phyloP scores from a whole-genome alignment of 2,888 invertebrate species.

The Amphipyra tragopoginis region DNA sequence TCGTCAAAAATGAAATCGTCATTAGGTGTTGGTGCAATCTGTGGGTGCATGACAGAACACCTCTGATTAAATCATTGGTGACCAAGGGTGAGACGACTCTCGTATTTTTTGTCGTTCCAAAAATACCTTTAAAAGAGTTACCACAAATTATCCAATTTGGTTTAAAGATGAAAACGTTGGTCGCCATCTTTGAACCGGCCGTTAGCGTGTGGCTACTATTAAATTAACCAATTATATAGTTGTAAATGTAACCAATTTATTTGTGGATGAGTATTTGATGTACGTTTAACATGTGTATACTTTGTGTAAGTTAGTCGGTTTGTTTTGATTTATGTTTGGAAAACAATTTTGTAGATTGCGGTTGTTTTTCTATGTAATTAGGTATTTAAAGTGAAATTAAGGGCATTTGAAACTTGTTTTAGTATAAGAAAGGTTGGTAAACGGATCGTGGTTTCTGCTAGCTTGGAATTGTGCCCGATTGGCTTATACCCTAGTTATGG shows the following conservation, averaged over 20 bases:
- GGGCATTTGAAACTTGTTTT: too few relatives aligned
- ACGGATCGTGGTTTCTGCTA: too few relatives aligned
- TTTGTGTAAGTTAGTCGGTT: slow-evolving; percentile 3
- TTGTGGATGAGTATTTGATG: slow-evolving; percentile 23
- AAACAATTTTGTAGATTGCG: neutral
- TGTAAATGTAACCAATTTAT: slow-evolving; percentile 25
- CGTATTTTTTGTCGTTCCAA: slow-evolving; percentile 1
- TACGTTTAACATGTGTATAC: slow-evolving; percentile 9
- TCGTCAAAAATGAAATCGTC: too few relatives aligned
- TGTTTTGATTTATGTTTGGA: slow-evolving; percentile 6
- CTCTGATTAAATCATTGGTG: too few relatives aligned
- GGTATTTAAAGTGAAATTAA: too few relatives aligned
- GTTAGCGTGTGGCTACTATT: slow-evolving; percentile 17
- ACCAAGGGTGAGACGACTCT: too few relatives aligned
- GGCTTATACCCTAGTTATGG: too few relatives aligned
- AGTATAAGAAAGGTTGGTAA: too few relatives aligned
- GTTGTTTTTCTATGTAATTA: neutral
- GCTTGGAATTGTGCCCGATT: too few relatives aligned
- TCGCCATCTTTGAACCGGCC: slow-evolving; percentile 27
- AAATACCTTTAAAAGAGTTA: slow-evolving; percentile 23
- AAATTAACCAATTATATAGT: slow-evolving; percentile 39
- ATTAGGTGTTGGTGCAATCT: too few relatives aligned
- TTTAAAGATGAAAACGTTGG: slow-evolving; percentile 21
- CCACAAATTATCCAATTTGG: slow-evolving; percentile 43
- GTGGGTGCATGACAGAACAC: too few relatives aligned